A percentile compares a stretch with the other conserved stretches of the same genome.
These are phyloP conservation scores for Microcebus ravelobensis DNA, from an alignment of 2,113 vertebrate genomes.

Conservation along the genomic window DNA sequence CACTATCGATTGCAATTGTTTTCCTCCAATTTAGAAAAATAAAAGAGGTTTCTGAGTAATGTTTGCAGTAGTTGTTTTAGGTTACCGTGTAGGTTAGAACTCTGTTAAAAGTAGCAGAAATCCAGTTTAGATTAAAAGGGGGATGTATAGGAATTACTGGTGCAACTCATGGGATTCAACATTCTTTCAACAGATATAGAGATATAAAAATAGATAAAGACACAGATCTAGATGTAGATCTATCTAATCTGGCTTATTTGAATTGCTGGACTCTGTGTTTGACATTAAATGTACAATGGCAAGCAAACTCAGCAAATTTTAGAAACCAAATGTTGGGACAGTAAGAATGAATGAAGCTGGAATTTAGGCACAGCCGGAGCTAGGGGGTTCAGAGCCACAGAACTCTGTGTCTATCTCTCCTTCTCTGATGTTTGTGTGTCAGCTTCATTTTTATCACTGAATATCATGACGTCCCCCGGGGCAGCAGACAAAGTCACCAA, in stretches of 20 bases:
- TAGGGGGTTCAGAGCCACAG: background rate
- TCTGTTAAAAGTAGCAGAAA: background rate
- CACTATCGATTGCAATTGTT: background rate
- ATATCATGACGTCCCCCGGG: background rate
- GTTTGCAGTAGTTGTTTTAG: background rate
- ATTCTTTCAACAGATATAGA: background rate
- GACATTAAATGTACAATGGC: background rate
- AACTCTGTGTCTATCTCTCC: background rate
- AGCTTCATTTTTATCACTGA: background rate
- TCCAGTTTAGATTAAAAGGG: background rate
- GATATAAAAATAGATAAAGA: background rate
- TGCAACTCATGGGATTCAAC: background rate
- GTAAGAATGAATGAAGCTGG: background rate
- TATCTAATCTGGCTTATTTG: background rate
- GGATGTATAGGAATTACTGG: background rate
- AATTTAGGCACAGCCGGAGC: background rate
- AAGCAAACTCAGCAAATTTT: background rate
- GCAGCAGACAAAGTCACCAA: background rate
- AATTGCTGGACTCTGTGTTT: background rate
- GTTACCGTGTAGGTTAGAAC: background rate
- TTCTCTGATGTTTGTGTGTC: background rate
- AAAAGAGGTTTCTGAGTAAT: background rate
- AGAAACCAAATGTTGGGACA: background rate
- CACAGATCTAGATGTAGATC: background rate
- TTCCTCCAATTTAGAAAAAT: constrained; percentile 29